phyloP scores from a whole-genome alignment of 2,888 invertebrate species.

The Aspidapion aeneum region DNA sequence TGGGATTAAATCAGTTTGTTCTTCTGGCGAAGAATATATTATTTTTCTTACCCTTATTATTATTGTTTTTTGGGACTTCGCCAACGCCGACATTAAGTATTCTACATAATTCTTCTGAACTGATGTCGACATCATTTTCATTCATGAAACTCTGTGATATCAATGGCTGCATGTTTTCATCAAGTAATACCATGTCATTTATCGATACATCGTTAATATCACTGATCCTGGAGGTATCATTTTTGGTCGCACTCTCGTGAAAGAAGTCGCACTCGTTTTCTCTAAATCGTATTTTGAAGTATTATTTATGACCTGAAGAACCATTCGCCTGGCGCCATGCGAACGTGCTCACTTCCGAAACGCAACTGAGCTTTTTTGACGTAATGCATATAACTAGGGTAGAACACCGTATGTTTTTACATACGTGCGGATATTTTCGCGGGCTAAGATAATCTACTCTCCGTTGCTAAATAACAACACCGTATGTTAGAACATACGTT shows the following conservation, averaged over 20 bases:
- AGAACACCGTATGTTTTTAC: background rate
- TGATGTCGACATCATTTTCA: background rate
- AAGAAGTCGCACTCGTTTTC: no score
- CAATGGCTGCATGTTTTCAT: background rate
- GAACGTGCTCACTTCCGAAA: background rate
- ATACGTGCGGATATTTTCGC: background rate
- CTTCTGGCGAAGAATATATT: background rate
- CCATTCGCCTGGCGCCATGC: background rate
- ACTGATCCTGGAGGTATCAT: no score
- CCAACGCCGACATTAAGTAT: background rate
- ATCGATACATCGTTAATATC: background rate
- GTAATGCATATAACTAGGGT: background rate
- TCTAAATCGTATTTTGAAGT: no score
- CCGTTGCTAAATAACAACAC: background rate
- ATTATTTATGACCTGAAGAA: background rate
- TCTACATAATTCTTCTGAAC: background rate
- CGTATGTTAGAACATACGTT: background rate
- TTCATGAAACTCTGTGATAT: background rate
- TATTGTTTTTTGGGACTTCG: background rate
- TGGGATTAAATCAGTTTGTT: background rate
- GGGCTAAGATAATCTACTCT: background rate
- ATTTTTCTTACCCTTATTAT: background rate
- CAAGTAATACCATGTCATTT: background rate
- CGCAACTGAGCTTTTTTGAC: background rate
- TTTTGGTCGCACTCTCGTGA: no score